These are phyloP conservation scores for Gavialis gangeticus DNA, from an alignment of 2,113 vertebrate genomes.

Conservation along the genomic window DNA sequence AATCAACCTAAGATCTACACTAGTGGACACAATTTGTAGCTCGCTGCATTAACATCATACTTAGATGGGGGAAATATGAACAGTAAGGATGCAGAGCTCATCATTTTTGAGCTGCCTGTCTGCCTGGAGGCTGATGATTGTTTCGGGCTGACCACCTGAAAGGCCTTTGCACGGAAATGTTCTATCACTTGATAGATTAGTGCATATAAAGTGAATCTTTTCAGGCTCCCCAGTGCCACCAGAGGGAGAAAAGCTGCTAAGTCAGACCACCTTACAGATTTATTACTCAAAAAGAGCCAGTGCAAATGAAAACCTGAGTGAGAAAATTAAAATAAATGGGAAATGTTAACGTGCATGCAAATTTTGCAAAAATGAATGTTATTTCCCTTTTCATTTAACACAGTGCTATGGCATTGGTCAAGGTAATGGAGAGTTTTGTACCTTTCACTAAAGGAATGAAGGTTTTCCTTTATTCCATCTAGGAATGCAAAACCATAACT, in stretches of 20 bases:
- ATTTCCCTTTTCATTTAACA: background rate
- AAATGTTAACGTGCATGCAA: background rate
- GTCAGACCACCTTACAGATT: background rate
- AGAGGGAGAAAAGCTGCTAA: background rate
- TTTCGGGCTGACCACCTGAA: fast-evolving
- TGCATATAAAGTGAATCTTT: background rate
- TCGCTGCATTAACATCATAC: background rate
- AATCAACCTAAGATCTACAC: background rate
- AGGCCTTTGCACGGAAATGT: background rate
- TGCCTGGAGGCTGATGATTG: background rate
- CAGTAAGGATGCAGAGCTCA: background rate
- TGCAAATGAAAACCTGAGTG: background rate
- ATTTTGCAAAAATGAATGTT: background rate
- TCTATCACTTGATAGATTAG: background rate
- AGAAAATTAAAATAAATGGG: background rate
- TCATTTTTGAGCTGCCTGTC: background rate
- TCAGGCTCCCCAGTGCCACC: background rate
- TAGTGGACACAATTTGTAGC: background rate
- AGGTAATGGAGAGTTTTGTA: background rate
- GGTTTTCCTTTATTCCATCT: background rate
- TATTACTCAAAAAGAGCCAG: background rate
- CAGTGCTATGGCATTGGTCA: background rate
- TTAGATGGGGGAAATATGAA: background rate
- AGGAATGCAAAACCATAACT: background rate
- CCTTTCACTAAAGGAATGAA: background rate